Conservation (phyloP, 2,797 vertebrate genomes). For the Carduelis carduelis region DNA sequence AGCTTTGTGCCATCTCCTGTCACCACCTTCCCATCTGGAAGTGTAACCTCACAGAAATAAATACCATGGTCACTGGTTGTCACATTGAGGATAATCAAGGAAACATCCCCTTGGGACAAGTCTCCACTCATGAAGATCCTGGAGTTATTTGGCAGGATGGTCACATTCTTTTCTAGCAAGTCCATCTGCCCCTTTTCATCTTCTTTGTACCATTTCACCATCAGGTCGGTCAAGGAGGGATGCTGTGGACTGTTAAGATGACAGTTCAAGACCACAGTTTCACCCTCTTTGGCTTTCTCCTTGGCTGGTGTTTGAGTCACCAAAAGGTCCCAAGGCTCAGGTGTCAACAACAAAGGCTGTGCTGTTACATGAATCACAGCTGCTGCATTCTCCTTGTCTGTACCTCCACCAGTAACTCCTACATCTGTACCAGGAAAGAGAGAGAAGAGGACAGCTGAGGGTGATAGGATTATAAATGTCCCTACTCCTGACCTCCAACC, state of each 20-base stretch:
- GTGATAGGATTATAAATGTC: background rate
- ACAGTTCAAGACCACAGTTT: slow-evolving; percentile 66
- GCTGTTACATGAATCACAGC: background rate
- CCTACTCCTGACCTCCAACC: background rate
- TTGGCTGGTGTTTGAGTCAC: slow-evolving; percentile 64
- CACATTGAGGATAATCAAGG: slow-evolving; percentile 65
- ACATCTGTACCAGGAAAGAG: slow-evolving; percentile 31
- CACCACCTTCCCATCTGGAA: background rate
- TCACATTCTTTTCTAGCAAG: slow-evolving; percentile 56
- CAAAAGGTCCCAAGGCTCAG: background rate
- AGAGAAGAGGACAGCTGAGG: background rate
- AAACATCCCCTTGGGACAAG: slow-evolving; percentile 57
- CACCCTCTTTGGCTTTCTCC: slow-evolving; percentile 70
- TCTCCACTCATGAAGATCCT: slow-evolving; percentile 61
- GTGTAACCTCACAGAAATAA: slow-evolving; percentile 63
- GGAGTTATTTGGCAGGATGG: slow-evolving; percentile 27
- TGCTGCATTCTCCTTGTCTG: background rate
- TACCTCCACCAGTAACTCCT: background rate
- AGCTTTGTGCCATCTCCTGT: slow-evolving; percentile 71
- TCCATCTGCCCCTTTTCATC: slow-evolving; percentile 46
- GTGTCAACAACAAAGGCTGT: background rate
- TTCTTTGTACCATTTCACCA: slow-evolving; percentile 69
- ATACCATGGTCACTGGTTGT: slow-evolving; percentile 59
- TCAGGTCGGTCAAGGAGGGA: background rate
- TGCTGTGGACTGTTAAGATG: background rate